Evolutionary conservation across 2,797 vertebrate genomes (phyloP), one percentile per base, ranked within the genome.

Genomic region (Pachyuromys duprasi): DNA sequence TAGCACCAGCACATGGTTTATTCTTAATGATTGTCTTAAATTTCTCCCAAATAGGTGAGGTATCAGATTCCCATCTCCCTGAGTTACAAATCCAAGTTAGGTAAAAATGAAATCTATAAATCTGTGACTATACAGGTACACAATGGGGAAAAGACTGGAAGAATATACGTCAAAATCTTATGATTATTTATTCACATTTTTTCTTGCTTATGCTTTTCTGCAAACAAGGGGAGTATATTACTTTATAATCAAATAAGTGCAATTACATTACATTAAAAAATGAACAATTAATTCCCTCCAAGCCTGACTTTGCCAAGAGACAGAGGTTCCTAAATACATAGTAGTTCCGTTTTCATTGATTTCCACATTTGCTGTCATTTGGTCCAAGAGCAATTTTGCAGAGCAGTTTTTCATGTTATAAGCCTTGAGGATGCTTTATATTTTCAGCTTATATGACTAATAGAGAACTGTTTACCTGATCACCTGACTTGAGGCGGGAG

Each of bases 251-350:
- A 93, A 95, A 87, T 93, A 97, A 93, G 62, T 65, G 36, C 78
- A 95, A 94, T 95, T 90, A 95, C 33, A 36, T 53, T 20, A 67
- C 63, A 76, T 83, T 88, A 62, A 92, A 97, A 92, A 97, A 42
- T 18, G 42, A 96, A 84, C 63, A 95, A 92, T 96, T 96, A 91
- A 90, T 97, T 95, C 96, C 83, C 83, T 90, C 60, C 62, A n/a
- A 75, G 70, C 65, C 90, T 83, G 93, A 76, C 62, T 95, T 95
- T 83, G 45, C 86, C 72, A 7, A 70, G 82, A 75, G 82, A 88
- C 62, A 90, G 62, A 78, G 14, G 15, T 83, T 92, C 97, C 92
- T 90, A 82, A 80, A 69, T 75, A 86, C 63, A 53, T 49, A n/a
- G 24, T 86, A 72, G 67, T 90, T 96, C 94, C 78, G 18, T 70